Conservation (phyloP, 2,113 vertebrate species). For the Salvelinus namaycush region DNA sequence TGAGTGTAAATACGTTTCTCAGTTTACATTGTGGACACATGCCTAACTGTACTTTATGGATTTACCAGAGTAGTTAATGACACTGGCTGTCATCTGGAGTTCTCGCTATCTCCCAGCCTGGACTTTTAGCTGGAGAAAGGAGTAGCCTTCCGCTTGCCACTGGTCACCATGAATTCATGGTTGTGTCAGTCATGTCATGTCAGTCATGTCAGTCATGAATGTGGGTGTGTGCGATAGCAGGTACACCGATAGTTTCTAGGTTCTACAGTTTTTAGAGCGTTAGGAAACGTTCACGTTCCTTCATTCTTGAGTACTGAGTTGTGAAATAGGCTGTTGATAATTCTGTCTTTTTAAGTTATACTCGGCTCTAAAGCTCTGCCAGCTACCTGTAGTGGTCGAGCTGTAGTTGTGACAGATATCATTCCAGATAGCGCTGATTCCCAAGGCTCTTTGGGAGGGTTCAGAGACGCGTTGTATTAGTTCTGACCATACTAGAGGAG, state of each 20-base stretch:
- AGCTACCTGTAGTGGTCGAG: no score
- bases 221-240: neutral
- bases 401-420: no score
- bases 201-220: neutral
- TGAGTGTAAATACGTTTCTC: neutral
- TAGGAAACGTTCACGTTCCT: no score
- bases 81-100: neutral
- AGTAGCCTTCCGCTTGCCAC: neutral
- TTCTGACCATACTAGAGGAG: neutral
- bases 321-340: no score
- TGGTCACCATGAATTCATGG: neutral
- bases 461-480: neutral
- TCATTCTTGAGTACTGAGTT: no score
- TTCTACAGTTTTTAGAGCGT: no score
- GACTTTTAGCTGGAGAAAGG: neutral
- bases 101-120: neutral
- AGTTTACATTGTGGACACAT: neutral
- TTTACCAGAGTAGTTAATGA: neutral
- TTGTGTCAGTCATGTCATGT: no score
- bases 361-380: no score
- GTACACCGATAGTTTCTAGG: neutral
- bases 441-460: no score
- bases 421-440: no score
- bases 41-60: neutral
- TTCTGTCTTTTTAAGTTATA: no score